Percentiles rank a stretch among this genome's conserved stretches.
These are phyloP conservation scores for Drosophila fungiperda DNA, from an alignment of 2,888 invertebrate species.

Conservation along the genomic window DNA sequence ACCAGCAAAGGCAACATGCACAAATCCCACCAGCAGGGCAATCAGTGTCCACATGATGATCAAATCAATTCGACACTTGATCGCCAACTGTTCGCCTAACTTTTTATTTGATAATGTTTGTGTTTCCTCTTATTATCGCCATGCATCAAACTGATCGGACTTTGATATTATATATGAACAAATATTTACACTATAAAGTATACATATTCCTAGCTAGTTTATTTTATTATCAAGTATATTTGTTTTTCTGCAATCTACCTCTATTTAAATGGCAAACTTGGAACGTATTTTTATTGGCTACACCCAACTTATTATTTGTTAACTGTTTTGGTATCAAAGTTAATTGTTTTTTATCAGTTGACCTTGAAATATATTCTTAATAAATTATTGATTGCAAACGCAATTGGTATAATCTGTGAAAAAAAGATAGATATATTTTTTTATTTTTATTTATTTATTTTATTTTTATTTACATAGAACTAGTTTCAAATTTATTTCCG, in stretches of 20 bases:
- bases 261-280: too few relatives aligned
- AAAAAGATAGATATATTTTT: not conserved
- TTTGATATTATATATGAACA: not conserved
- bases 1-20: constrained; percentile 39
- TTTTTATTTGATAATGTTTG: constrained; percentile 12
- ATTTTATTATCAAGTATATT: not conserved
- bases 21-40: constrained; percentile 24
- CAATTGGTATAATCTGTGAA: not conserved
- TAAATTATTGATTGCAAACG: constrained; percentile 1
- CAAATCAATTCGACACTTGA: constrained; percentile 13
- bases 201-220: not conserved
- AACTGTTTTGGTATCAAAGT: too few relatives aligned
- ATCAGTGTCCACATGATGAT: constrained; percentile 46
- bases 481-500: not conserved
- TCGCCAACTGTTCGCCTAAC: constrained; percentile 40
- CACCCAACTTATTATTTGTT: too few relatives aligned
- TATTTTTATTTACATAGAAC: not conserved
- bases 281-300: too few relatives aligned
- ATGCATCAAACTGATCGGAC: not conserved
- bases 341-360: not conserved
- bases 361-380: not conserved
- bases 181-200: not conserved
- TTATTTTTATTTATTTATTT: too few relatives aligned
- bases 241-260: too few relatives aligned
- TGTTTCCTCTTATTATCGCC: constrained; percentile 10